Evolutionary conservation across 2,888 invertebrate species (phyloP), one percentile per base, ranked within the genome.

Genomic region (Argyra leucocephala): DNA sequence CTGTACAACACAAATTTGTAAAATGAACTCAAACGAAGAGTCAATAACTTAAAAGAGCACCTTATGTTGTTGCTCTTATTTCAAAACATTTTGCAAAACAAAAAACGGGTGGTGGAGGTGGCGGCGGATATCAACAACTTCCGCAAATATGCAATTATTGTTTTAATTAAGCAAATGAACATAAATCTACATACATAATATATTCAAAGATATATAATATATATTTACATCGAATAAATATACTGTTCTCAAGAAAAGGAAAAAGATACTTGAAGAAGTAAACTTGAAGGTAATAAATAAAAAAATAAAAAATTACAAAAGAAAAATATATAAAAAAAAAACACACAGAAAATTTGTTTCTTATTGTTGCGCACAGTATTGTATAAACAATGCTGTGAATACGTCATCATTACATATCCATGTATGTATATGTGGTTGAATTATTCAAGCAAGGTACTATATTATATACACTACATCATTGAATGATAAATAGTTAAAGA

Each of bases 81-180:
- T 31, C 7, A 26, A 26, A 26, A 26, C 4, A 26, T 6, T 31
- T 31, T 31, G 31, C 10, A 7, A 10, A 10, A 7, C 10, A 31
- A 31, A 5, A 31, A 48, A 48, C 48, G 48, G 48, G 48, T 48
- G 48, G 48, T 48, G 48, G 48, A 15, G 15, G 48, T 15, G 48
- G 48, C 4, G 9, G 15, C 9, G 15, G 12, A 37, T 12, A 48
- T 15, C 15, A 48, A 48, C 18, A 48, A 48, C 48, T 48, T 48
- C 48, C 48, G 48, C 48, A 48, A 15, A 48, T 48, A 48, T 48
- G 48, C 48, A 48, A 48, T 48, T 48, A 48, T 48, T 48, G 18
- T 48, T 48, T 48, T 48, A 48, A 48, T 48, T 48, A 48, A 18
- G 48, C 15, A 48, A 48, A 48, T 37, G 15, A 9, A 18, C 15